Base-by-base conservation (phyloP, 2,888 invertebrate genomes). In the Tubulanus polymorphus region DNA sequence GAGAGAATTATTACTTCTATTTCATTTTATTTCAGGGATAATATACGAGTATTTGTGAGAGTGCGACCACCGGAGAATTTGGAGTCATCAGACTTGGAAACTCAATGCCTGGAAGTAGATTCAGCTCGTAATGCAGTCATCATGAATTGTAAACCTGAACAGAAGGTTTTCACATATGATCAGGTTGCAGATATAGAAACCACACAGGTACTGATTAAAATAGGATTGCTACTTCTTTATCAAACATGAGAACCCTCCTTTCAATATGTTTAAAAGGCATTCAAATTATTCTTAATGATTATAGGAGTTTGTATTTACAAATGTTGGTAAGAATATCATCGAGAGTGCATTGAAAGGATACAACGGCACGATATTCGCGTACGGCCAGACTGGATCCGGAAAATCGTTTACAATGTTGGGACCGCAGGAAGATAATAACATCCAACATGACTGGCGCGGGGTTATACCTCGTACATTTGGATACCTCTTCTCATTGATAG, bases 311-410 rank as follows among this genome's bases (percentile, higher is more conserved):
- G 71, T 80, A 0, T 80, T 79, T 64, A 55, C 63, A 2, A 51
- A 61, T 3, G 72, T 78, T 2, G 79, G 75, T 1, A 73, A 72
- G 57, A 67, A 68, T 25, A 68, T 80, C n/a, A 74, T 80, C 41
- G 77, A 79, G 23, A 76, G 76, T 50, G 77, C 76, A 62, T 59
- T 78, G 0, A 66, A 67, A 26, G 80, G 80, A 1, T 78, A 78
- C 63, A 80, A 80, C 67, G 79, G 79, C 1, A 80, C 80, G 3
- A 77, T 80, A 51, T 80, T 80, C 70, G 80, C 80, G 1, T 80
- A 80, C 66, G 80, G 80, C 1, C 79, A 80, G 66, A 80, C 80
- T 15, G 80, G 79, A 1, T 78, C 78, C 25, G 80, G 80, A 3
- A 80, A 80, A 61, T 80, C 80, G 1, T 78, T 74, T 60, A 80